Percentiles rank a stretch among this genome's conserved stretches.
phyloP scores from a whole-genome alignment of 64 coral and sea anemone genomes.

The Anthopleura sola region DNA sequence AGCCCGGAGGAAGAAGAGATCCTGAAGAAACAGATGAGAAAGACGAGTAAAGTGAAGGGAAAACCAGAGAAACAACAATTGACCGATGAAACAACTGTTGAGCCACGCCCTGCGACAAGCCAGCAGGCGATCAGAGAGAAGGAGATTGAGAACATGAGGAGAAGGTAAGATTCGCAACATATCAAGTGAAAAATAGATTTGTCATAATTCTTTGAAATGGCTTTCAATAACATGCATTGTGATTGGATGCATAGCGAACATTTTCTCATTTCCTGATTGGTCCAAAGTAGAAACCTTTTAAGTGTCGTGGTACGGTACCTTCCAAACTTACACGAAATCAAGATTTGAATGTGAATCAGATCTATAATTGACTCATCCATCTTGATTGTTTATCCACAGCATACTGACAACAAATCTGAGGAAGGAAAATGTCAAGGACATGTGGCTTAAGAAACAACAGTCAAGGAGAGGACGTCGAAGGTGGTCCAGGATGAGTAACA shows the following conservation, averaged over 20 bases:
- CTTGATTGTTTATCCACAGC: neutral
- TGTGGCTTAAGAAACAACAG: neutral
- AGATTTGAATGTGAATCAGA: too few relatives aligned
- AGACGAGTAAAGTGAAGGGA: neutral
- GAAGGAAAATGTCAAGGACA: conserved; percentile 1
- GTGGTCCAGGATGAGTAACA: neutral
- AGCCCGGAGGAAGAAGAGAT: neutral
- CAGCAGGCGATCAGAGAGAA: neutral
- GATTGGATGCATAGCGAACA: neutral
- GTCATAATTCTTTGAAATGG: too few relatives aligned
- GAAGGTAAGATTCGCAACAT: neutral
- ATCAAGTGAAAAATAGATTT: too few relatives aligned
- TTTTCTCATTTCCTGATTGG: neutral
- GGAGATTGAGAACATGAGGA: neutral
- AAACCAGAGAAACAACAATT: neutral
- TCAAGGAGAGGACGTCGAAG: conserved; percentile 3
- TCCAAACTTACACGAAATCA: too few relatives aligned
- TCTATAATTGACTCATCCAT: neutral
- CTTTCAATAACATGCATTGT: too few relatives aligned
- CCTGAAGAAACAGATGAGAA: neutral
- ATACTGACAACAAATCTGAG: neutral
- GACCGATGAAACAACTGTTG: neutral
- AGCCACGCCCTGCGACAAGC: neutral
- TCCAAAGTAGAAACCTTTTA: neutral
- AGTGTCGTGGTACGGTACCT: too few relatives aligned